A percentile compares a stretch with the other conserved stretches of the same genome.
These are phyloP conservation scores for Prinia subflava DNA, from an alignment of 2,113 vertebrate genomes.

Conservation along the genomic window DNA sequence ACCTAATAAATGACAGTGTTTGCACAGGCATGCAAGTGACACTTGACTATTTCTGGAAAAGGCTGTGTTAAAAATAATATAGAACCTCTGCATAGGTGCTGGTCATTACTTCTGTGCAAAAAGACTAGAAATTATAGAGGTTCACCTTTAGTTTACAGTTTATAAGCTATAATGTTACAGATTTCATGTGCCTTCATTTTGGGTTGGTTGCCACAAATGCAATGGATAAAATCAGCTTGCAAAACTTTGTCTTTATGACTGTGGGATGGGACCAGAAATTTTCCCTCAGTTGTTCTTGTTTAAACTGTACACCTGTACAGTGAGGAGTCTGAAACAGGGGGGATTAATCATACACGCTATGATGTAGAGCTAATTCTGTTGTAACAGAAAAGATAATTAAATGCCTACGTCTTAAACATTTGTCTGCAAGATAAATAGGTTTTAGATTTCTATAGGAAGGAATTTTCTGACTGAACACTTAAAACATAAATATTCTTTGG, in stretches of 20 bases:
- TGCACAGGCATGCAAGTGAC: background rate
- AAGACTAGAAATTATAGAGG: background rate
- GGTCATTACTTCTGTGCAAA: background rate
- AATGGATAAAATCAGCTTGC: background rate
- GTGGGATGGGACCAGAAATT: background rate
- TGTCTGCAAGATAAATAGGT: background rate
- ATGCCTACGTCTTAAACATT: background rate
- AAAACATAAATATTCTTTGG: background rate
- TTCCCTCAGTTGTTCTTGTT: background rate
- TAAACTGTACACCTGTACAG: background rate
- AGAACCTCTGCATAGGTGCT: slow-evolving; percentile 19
- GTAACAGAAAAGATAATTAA: background rate
- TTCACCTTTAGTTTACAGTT: slow-evolving; percentile 32
- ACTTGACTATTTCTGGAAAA: background rate
- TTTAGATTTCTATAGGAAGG: background rate
- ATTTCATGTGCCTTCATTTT: slow-evolving; percentile 65
- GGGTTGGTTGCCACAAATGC: slow-evolving; percentile 35
- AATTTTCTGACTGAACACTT: background rate
- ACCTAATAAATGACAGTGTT: background rate
- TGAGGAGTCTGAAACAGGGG: background rate
- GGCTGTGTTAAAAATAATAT: background rate
- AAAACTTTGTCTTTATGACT: slow-evolving; percentile 17
- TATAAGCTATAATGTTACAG: slow-evolving; percentile 3
- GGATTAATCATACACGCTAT: background rate
- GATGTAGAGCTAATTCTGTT: background rate